These are phyloP conservation scores for Lordiphosa clarofinis DNA, from an alignment of 1,140 invertebrate species.

Conservation along the genomic window DNA sequence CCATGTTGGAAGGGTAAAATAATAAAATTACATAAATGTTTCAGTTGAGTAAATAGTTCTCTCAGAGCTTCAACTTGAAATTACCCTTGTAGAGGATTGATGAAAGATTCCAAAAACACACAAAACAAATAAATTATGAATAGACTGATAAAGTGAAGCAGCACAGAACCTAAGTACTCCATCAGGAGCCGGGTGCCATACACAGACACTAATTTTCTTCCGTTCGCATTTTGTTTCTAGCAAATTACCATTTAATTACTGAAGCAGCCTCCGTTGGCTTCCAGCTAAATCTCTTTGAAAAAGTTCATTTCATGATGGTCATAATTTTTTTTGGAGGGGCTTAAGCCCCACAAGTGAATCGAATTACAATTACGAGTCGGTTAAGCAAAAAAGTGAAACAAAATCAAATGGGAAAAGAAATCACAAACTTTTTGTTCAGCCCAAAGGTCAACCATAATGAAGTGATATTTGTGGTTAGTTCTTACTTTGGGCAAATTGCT, in stretches of 20 bases:
- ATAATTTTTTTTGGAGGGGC: constrained; percentile 52
- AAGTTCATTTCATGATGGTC: constrained; percentile 39
- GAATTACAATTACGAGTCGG: constrained; percentile 19
- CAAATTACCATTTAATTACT: constrained; percentile 1
- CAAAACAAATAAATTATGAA: too few species aligned
- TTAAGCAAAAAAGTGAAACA: constrained; percentile 24
- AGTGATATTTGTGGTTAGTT: constrained; percentile 6
- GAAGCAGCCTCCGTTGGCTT: constrained; percentile 4
- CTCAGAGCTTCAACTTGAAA: too few species aligned
- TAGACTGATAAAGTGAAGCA: too few species aligned
- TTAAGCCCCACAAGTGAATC: constrained; percentile 48
- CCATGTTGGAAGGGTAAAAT: too few species aligned
- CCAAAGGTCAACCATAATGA: constrained; percentile 20
- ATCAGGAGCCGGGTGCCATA: too few species aligned
- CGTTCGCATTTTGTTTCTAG: neutral
- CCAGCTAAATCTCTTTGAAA: constrained; percentile 25
- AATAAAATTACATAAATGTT: too few species aligned
- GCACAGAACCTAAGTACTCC: too few species aligned
- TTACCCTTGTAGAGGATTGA: too few species aligned
- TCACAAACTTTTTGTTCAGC: constrained; percentile 16
- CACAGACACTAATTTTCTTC: too few species aligned
- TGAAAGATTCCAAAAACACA: too few species aligned
- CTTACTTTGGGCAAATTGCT: too few species aligned
- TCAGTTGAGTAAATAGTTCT: too few species aligned
- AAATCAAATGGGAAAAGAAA: constrained; percentile 23